Percentiles rank a stretch among this genome's conserved stretches.
These are phyloP conservation scores for Spinus olivaceus DNA, from an alignment of 2,797 vertebrate genomes.

Conservation along the genomic window DNA sequence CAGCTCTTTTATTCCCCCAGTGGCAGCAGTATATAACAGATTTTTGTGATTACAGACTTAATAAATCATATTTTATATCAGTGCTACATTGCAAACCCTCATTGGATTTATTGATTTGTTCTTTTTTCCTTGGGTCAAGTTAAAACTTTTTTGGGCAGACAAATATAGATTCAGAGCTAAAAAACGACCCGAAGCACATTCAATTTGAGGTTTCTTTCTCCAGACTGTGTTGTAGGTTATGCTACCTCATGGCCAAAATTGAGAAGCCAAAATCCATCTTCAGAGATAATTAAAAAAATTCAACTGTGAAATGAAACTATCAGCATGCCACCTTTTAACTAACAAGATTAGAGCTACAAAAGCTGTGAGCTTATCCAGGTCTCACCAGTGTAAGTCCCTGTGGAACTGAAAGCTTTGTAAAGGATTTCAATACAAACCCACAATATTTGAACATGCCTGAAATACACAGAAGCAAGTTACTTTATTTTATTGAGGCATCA, in stretches of 20 bases:
- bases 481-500: neutral
- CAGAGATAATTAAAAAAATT: slow-evolving; percentile 54
- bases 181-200: neutral
- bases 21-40: neutral
- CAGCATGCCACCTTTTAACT: slow-evolving; percentile 38
- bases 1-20: neutral
- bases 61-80: slow-evolving; percentile 40
- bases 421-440: neutral
- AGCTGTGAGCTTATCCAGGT: neutral
- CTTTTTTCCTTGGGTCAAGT: slow-evolving; percentile 21
- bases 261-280: slow-evolving; percentile 44
- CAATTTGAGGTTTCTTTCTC: neutral
- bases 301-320: slow-evolving; percentile 63
- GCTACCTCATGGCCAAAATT: slow-evolving; percentile 26
- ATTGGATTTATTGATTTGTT: slow-evolving; percentile 38
- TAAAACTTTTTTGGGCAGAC: slow-evolving; percentile 4
- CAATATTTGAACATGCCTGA: neutral
- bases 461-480: neutral
- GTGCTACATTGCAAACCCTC: neutral
- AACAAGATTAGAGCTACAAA: slow-evolving; percentile 13
- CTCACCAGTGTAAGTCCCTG: neutral
- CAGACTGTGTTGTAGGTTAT: neutral
- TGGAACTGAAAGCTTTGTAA: neutral
- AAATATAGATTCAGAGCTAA: neutral
- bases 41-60: neutral